These are phyloP conservation scores for Echinarachnius parma DNA, from an alignment of 53 echinoderm and acorn worm species.

Conservation along the genomic window DNA sequence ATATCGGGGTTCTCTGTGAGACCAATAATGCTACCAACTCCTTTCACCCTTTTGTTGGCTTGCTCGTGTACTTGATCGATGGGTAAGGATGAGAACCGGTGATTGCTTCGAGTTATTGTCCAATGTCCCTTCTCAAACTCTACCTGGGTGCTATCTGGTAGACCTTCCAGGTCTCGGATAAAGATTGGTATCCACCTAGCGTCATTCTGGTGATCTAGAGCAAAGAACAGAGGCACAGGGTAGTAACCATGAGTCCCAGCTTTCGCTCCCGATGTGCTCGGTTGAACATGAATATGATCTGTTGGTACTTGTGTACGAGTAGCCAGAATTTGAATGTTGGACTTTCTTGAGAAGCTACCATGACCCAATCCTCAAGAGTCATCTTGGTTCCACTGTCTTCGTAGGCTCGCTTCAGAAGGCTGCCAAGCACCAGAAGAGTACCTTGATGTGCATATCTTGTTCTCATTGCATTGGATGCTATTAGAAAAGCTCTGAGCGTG, in stretches of 20 bases:
- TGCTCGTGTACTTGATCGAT: conserved; percentile 37
- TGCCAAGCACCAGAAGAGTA: too few species aligned
- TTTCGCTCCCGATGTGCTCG: conserved; percentile 6
- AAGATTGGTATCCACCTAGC: conserved; percentile 22
- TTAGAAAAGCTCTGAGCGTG: too few species aligned
- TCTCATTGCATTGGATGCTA: too few species aligned
- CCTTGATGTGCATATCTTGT: too few species aligned
- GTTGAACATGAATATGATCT: conserved; percentile 28
- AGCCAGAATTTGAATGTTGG: too few species aligned
- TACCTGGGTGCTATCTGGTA: conserved; percentile 29
- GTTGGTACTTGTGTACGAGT: conserved; percentile 6
- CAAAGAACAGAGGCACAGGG: conserved; percentile 7
- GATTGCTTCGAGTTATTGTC: neutral
- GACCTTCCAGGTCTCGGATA: conserved; percentile 34
- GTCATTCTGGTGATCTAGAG: conserved; percentile 19
- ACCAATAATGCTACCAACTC: conserved; percentile 16
- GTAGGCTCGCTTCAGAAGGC: too few species aligned
- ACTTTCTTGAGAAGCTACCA: too few species aligned
- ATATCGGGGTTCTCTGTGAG: conserved; percentile 18
- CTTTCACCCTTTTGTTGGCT: conserved; percentile 20
- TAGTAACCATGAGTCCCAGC: conserved; percentile 10
- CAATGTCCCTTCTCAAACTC: conserved; percentile 45
- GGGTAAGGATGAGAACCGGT: conserved; percentile 28
- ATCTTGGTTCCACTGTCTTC: too few species aligned
- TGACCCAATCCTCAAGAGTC: too few species aligned